Evolutionary conservation across 2,113 vertebrate species (phyloP).

Genomic region (Grallaria varia): DNA sequence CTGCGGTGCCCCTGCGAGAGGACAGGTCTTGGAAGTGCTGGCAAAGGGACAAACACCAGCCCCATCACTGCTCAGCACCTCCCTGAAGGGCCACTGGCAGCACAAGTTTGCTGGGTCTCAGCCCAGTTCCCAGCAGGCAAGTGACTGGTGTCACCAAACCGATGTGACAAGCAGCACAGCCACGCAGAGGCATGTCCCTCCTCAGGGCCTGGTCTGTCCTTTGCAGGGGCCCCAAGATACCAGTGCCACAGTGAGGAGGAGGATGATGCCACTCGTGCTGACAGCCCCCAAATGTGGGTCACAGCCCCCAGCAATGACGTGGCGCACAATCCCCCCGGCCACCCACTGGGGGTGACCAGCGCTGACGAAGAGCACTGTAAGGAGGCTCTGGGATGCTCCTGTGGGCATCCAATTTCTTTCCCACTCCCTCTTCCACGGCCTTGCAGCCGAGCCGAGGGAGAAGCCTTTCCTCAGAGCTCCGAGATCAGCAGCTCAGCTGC

Average conservation of each 20-base stretch:
- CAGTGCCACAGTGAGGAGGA: fast-evolving
- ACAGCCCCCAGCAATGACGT: not conserved
- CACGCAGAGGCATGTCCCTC: not conserved
- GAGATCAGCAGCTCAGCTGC: slow-evolving; percentile 44
- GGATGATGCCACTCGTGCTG: fast-evolving
- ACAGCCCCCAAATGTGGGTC: not conserved
- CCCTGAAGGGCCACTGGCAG: fast-evolving
- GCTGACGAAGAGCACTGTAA: fast-evolving
- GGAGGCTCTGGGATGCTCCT: not conserved
- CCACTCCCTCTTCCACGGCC: not conserved
- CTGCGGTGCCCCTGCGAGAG: not conserved
- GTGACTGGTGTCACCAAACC: not conserved
- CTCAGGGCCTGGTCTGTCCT: not conserved
- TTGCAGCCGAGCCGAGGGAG: not conserved
- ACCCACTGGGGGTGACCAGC: not conserved
- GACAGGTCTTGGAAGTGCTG: not conserved
- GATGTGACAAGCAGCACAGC: not conserved
- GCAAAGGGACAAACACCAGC: not conserved
- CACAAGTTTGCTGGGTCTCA: not conserved
- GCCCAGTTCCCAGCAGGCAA: not conserved
- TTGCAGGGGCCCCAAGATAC: not conserved
- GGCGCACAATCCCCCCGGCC: fast-evolving
- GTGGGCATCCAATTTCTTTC: not conserved
- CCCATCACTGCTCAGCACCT: not conserved
- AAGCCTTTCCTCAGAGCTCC: not conserved